Percentiles rank a stretch among this genome's conserved stretches.
Evolutionary conservation across 2,113 vertebrate species (phyloP).

Genomic region (Limanda limanda): DNA sequence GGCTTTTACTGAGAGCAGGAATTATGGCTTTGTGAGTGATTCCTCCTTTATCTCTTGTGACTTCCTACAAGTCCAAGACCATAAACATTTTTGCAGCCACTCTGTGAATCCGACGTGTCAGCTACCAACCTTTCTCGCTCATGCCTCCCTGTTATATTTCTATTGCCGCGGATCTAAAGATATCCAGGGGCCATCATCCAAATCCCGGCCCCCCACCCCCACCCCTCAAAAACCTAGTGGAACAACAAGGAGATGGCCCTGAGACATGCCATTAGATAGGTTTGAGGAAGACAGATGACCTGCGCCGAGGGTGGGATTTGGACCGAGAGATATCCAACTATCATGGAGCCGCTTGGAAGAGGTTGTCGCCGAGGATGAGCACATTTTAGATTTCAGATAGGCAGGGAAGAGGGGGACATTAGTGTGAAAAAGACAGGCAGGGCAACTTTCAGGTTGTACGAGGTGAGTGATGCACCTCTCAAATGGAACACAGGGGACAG

Average conservation of each 20-base stretch:
- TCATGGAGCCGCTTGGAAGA: slow-evolving; percentile 66
- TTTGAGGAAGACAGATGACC: slow-evolving; percentile 70
- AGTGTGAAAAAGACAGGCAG: slow-evolving; percentile 20
- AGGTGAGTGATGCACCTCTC: slow-evolving; percentile 17
- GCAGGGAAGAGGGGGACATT: slow-evolving; percentile 26
- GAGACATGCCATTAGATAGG: slow-evolving; percentile 66
- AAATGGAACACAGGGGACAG: slow-evolving; percentile 7
- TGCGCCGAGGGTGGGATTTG: slow-evolving; percentile 14
- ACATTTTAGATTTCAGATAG: slow-evolving; percentile 42
- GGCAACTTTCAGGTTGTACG: background rate
- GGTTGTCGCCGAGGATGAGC: slow-evolving; percentile 62
- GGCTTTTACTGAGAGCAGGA: slow-evolving; percentile 63
- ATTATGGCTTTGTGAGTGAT: slow-evolving; percentile 73
- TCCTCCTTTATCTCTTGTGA: slow-evolving; percentile 74
- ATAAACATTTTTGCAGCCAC: slow-evolving; percentile 72
- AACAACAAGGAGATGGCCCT: slow-evolving; percentile 43
- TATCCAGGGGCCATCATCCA: slow-evolving; percentile 68
- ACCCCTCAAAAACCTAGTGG: slow-evolving; percentile 34
- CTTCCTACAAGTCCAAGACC: slow-evolving; percentile 57
- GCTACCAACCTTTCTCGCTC: slow-evolving; percentile 36
- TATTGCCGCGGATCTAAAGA: slow-evolving; percentile 77
- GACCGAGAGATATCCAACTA: slow-evolving; percentile 55
- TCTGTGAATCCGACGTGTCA: slow-evolving; percentile 66
- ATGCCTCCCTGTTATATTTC: slow-evolving; percentile 50
- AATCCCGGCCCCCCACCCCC: slow-evolving; percentile 35